Percentiles rank a stretch among this genome's conserved stretches.
These are phyloP conservation scores for Drosophila sucinea DNA, from an alignment of 1,140 invertebrate species.

Conservation along the genomic window DNA sequence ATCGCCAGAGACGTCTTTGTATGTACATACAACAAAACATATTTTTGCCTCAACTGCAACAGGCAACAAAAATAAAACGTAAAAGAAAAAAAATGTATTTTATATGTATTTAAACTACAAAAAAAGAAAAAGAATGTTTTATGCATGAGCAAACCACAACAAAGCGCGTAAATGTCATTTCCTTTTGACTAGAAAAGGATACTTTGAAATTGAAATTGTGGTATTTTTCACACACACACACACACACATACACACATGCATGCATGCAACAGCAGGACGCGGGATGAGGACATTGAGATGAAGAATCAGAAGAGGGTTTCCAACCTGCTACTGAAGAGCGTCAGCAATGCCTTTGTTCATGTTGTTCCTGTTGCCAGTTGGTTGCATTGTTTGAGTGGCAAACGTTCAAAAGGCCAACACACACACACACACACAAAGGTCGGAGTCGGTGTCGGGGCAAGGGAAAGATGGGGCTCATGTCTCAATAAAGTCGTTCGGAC, in stretches of 20 bases:
- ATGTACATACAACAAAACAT: constrained; percentile 41
- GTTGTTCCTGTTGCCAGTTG: constrained; percentile 2
- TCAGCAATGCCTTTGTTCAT: constrained; percentile 34
- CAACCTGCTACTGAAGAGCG: constrained; percentile 17
- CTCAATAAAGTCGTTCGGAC: constrained; percentile 43
- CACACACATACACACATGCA: constrained; percentile 26
- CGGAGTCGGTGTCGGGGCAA: too few relatives aligned
- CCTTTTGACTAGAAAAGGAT: constrained; percentile 78
- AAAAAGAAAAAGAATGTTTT: constrained; percentile 63
- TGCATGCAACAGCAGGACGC: constrained; percentile 1
- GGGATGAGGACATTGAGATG: constrained; percentile 13
- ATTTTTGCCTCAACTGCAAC: constrained; percentile 31
- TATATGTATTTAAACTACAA: constrained; percentile 57
- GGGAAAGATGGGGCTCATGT: constrained; percentile 11
- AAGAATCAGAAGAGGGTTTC: neutral
- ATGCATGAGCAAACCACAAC: constrained; percentile 79
- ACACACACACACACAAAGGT: neutral
- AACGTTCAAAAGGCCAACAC: constrained; percentile 14
- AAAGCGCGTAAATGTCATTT: constrained; percentile 82
- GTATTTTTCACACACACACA: constrained; percentile 57
- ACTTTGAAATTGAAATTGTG: constrained; percentile 82
- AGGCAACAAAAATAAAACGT: constrained; percentile 27
- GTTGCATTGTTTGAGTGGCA: constrained; percentile 23
- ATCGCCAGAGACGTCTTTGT: constrained; percentile 29
- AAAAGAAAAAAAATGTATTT: constrained; percentile 17